A percentile compares a stretch with the other conserved stretches of the same genome.
Conservation (phyloP, 2,888 invertebrate genomes). For the Amiota mariae region DNA sequence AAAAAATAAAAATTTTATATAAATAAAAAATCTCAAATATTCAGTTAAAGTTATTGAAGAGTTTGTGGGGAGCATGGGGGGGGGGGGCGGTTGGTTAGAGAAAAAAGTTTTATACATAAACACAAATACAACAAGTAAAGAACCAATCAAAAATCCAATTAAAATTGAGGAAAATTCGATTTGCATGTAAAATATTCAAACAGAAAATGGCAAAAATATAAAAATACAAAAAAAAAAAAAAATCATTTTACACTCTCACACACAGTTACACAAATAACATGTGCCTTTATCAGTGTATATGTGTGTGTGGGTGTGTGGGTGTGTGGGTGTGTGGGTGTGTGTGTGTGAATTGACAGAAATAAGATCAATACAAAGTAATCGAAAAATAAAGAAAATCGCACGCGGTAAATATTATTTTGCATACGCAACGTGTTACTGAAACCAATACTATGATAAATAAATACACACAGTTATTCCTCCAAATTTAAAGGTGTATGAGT, state of each 20-base stretch:
- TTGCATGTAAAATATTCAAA: slow-evolving; percentile 70
- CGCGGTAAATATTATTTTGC: slow-evolving; percentile 27
- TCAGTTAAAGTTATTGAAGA: slow-evolving; percentile 26
- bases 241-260: no score
- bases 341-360: slow-evolving; percentile 5
- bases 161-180: slow-evolving; percentile 73
- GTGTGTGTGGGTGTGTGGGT: background rate
- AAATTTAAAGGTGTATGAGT: no score
- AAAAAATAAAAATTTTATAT: slow-evolving; percentile 43
- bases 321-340: no score
- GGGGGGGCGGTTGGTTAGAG: background rate
- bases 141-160: slow-evolving; percentile 73
- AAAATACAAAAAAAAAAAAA: background rate
- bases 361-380: background rate
- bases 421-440: slow-evolving; percentile 13
- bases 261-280: no score
- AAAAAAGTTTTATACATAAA: slow-evolving; percentile 55
- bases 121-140: slow-evolving; percentile 54
- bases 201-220: background rate
- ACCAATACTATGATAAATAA: slow-evolving; percentile 45
- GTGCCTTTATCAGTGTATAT: background rate
- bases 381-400: background rate
- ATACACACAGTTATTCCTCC: no score
- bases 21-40: slow-evolving; percentile 38
- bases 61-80: slow-evolving; percentile 39